Base-by-base conservation (phyloP, 1,140 invertebrate species). In the Solenopsis fugax region DNA sequence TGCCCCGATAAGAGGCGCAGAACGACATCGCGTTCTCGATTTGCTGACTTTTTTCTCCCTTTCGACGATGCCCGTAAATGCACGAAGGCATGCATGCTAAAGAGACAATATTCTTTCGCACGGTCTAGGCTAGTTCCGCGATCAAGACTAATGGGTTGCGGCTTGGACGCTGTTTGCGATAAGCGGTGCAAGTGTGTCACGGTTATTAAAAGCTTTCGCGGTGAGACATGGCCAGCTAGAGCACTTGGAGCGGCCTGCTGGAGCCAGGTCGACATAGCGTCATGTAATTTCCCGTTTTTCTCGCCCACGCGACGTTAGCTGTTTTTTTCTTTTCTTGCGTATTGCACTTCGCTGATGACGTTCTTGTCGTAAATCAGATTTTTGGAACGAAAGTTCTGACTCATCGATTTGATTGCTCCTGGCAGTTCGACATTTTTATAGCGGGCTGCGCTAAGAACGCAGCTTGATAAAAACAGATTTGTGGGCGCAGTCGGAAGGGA, bases 161-260 rank as follows among this genome's bases (percentile, higher is more conserved):
- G 48, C 80, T 84, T 24, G 69, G 24, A 84, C 78, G 78, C 65
- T 71, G 80, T 84, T 75, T 50, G 69, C 69, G 80, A 84, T 84
- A 84, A 84, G 69, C 69, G 24, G 29, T 54, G n/a, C 77, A 60
- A 84, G 69, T 84, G 80, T 84, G 80, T 84, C 80, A 84, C 69
- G 41, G 80, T 84, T 84, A 84, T 84, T 84, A 75, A 84, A 84
- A 84, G 80, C 80, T 84, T 84, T 84, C 56, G 69, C 71, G 29
- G 41, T 34, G 67, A 84, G 24, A 73, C 69, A 34, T 37, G 54
- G 48, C 41, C 48, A 45, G 34, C 13, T 16, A 24, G 67, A 62
- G 41, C 54, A 60, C 24, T 73, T 48, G 10, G 41, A 60, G 52
- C 78, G 1, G 41, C 41, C n/a, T 45, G 24, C 16, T 81, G 78